Evolutionary conservation across 35 echinoderm and acorn worm genomes (phyloP), one percentile per base, ranked within the genome.

Genomic region (Heliocidaris tuberculata): DNA sequence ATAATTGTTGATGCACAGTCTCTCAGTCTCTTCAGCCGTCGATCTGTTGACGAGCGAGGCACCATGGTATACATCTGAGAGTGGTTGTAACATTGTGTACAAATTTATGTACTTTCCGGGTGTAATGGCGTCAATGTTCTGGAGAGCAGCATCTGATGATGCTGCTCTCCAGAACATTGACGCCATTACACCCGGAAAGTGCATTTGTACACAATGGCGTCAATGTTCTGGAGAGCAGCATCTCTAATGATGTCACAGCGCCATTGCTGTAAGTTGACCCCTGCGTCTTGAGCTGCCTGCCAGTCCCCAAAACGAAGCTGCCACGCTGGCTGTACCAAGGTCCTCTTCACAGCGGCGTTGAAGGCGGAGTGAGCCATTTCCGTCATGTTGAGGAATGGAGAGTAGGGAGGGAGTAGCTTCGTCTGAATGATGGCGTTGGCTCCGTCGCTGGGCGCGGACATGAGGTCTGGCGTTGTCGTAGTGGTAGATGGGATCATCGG

Each of bases 361-460:
- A 95, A 95, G 35, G 94, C 85, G 5, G 94, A 95, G 30, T 95
- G 86, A n/a, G 86, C 94, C 86, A 95, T 95, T 59, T 90, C 94
- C 24, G 86, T 90, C 48, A 52, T 88, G 94, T 88, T 95, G n/a
- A 95, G 50, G 50, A 90, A 90, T 11, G 86, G 94, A 6, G 85
- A 95, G 29, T 54, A 95, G 85, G 48, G 86, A 52, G 49, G 94
- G 17, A 60, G 85, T 31, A 8, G 85, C 52, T 90, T 95, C 27
- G 29, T 30, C 86, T 88, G 86, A 9, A 95, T 95, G 16, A 21
- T n/a, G 30, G 85, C 47, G 30, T 90, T 86, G 60, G 24, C 10
- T 94, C 78, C 94, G 11, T 31, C 94, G 65, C 65, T 94, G 12
- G 86, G n/a, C 85, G 17, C 24, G n/a, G 31, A 94, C 31, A 54